Evolutionary conservation across 2,797 vertebrate species (phyloP).

Genomic region (Fistularia tabacaria): DNA sequence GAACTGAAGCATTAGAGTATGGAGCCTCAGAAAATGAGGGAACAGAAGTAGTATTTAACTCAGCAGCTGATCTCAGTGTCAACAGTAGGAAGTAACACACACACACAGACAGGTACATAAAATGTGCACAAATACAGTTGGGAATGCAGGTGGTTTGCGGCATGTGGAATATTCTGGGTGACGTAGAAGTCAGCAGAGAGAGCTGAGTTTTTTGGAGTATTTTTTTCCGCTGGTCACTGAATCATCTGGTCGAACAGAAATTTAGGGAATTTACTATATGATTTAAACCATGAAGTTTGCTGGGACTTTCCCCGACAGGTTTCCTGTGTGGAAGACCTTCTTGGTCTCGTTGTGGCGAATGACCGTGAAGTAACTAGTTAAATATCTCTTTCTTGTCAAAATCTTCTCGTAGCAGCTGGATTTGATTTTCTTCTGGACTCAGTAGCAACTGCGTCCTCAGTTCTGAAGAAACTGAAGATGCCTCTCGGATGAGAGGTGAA

Average conservation of each 20-base stretch:
- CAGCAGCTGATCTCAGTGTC: slow-evolving; percentile 62
- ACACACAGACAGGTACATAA: slow-evolving; percentile 14
- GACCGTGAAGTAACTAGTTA: too few relatives aligned
- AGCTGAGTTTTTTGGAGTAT: slow-evolving; percentile 25
- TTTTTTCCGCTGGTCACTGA: slow-evolving; percentile 41
- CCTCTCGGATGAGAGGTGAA: too few relatives aligned
- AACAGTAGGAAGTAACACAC: slow-evolving; percentile 36
- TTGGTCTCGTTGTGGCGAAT: too few relatives aligned
- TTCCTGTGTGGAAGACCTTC: too few relatives aligned
- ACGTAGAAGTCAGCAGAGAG: slow-evolving; percentile 50
- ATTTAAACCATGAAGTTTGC: too few relatives aligned
- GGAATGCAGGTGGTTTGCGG: slow-evolving; percentile 50
- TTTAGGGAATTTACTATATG: too few relatives aligned
- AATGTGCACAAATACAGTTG: slow-evolving; percentile 20
- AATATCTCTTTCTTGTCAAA: too few relatives aligned
- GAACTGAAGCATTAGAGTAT: slow-evolving; percentile 43
- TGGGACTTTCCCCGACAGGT: too few relatives aligned
- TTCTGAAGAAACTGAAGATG: too few relatives aligned
- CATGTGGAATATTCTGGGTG: slow-evolving; percentile 55
- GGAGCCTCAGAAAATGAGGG: slow-evolving; percentile 44
- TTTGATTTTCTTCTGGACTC: too few relatives aligned
- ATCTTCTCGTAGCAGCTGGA: too few relatives aligned
- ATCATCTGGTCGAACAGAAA: not conserved
- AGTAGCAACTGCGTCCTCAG: too few relatives aligned
- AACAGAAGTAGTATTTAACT: slow-evolving; percentile 45